Conservation (phyloP, 2,888 invertebrate species). For the Troides aeacus region DNA sequence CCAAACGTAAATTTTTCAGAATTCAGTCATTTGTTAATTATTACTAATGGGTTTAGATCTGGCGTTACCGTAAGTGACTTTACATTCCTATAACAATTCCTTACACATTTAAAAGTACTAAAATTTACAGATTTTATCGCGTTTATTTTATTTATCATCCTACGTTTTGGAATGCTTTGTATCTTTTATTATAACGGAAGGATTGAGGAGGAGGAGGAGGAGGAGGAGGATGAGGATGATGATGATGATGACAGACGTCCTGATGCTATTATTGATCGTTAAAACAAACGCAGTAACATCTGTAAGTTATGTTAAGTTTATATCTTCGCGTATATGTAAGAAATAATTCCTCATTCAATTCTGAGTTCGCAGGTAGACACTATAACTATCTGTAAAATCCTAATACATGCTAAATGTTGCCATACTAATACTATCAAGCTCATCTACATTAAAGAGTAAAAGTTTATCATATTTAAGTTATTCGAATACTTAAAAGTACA, state of each 20-base stretch:
- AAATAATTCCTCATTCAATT: conserved; percentile 12
- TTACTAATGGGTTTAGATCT: conserved; percentile 1
- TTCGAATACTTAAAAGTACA: conserved; percentile 11
- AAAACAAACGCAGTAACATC: too few species aligned
- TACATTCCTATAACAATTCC: conserved; percentile 5
- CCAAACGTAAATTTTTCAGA: too few species aligned
- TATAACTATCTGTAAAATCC: neutral
- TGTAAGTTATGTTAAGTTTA: too few species aligned
- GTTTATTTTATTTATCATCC: too few species aligned
- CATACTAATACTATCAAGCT: conserved; percentile 24
- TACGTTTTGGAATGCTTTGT: too few species aligned
- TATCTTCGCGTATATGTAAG: neutral
- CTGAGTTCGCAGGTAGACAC: neutral
- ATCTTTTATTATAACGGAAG: too few species aligned
- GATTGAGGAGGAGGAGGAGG: too few species aligned
- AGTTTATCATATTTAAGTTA: conserved; percentile 8
- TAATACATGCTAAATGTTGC: conserved; percentile 10
- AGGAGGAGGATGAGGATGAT: too few species aligned
- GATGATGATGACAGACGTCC: too few species aligned
- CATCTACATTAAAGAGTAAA: conserved; percentile 18
- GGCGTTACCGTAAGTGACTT: neutral
- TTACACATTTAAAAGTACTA: neutral
- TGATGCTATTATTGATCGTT: too few species aligned
- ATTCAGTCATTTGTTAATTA: conserved; percentile 13
- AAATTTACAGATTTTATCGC: too few species aligned